Evolutionary conservation across 2,888 invertebrate genomes (phyloP), one percentile per base, ranked within the genome.

Genomic region (Oxyteleia sp.): DNA sequence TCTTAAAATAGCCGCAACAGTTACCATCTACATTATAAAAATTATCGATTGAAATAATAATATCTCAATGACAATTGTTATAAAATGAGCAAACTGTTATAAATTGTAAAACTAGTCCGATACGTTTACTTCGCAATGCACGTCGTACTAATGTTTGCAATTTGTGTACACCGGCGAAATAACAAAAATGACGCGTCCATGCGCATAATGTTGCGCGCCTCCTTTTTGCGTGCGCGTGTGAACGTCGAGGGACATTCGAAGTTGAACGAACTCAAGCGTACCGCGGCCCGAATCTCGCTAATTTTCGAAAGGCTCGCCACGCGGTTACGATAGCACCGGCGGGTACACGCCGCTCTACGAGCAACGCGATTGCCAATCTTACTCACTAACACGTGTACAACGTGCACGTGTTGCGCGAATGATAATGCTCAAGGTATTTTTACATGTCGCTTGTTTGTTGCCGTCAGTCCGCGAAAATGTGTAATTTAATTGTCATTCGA

Each of bases 211-310:
- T 16, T 32, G 13, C 43, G 57, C 64, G 29, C 35, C 35, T 45
- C 32, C 16, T 63, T 55, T 63, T 64, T 41, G 51, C 71, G 55
- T 51, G 32, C 57, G 43, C 68, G 49, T 51, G 75, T 38, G 59
- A 66, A 82, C 61, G 47, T 83, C 82, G 82, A 85, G 84, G 66
- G 84, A 85, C 86, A 87, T 86, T 63, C 81, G 82, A 89, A 89
- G 92, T 92, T 92, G 92, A 92, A 92, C 89, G 92, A 92, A 92
- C 92, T 90, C 91, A 90, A 90, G 91, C 87, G 91, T 72, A 38
- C 78, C 69, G 59, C 88, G 84, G 85, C 57, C 86, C 87, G 74
- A 87, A 88, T 84, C 87, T 87, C 83, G 89, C 88, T 89, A 89
- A 90, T 90, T 89, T 90, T 89, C 89, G 87, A 86, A 89, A 89